Conservation (phyloP, 2,797 vertebrate species). For the Dromococcyx pavoninus region DNA sequence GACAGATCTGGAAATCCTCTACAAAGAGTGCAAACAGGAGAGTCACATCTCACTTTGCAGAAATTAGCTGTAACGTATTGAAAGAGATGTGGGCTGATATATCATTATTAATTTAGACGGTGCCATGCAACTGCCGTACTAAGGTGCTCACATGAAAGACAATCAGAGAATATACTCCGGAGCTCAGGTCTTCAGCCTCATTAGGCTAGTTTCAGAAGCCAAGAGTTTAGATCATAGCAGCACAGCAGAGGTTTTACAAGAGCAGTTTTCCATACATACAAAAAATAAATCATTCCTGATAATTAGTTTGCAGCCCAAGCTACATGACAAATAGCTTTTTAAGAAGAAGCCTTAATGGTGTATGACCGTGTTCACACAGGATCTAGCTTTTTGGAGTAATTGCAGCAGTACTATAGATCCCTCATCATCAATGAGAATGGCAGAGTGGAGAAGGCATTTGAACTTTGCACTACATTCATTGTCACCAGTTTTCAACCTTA, state of each 20-base stretch:
- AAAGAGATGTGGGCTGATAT: constrained; percentile 46
- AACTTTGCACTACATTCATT: neutral
- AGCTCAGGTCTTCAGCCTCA: constrained; percentile 65
- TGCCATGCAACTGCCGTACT: constrained; percentile 44
- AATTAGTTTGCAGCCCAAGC: constrained; percentile 17
- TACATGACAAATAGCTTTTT: constrained; percentile 16
- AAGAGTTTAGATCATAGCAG: constrained; percentile 8
- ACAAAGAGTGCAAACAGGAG: neutral
- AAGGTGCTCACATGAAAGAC: constrained; percentile 47
- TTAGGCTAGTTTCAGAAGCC: constrained; percentile 56
- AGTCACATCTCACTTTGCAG: constrained; percentile 36
- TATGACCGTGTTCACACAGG: neutral
- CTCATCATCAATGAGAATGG: neutral
- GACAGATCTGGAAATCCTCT: constrained; percentile 25
- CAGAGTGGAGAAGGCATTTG: neutral
- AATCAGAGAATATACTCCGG: constrained; percentile 23
- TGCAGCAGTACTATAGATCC: neutral
- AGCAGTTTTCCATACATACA: neutral
- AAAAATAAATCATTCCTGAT: constrained; percentile 1
- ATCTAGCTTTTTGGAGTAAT: neutral
- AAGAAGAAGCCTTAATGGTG: neutral
- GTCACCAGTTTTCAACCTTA: neutral
- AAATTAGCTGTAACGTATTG: constrained; percentile 64
- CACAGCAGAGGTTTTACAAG: constrained; percentile 9
- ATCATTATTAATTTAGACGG: constrained; percentile 69